phyloP scores from a whole-genome alignment of 2,888 invertebrate genomes.

The Synergus umbraculus region DNA sequence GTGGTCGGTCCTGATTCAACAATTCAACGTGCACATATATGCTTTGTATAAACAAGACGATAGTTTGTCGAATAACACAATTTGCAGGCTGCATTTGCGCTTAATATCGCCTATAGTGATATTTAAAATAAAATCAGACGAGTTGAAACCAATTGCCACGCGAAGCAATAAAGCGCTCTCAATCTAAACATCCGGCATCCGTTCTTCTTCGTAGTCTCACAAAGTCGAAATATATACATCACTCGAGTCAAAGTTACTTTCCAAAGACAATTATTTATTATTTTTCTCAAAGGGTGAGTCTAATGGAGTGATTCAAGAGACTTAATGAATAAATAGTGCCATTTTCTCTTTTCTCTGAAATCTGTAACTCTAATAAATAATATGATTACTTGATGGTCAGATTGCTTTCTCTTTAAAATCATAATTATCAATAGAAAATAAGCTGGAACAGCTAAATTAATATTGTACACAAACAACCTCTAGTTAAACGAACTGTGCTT shows the following conservation, averaged over 20 bases:
- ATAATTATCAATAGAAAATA: too few species aligned
- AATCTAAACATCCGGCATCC: conserved; percentile 40
- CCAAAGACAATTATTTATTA: conserved; percentile 35
- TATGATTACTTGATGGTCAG: too few species aligned
- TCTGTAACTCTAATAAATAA: too few species aligned
- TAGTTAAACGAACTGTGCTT: too few species aligned
- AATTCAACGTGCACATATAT: not conserved
- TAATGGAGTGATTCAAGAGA: conserved; percentile 22
- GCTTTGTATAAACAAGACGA: conserved; percentile 15
- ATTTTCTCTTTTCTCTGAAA: not conserved
- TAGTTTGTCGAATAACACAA: conserved; percentile 15
- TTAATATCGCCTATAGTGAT: conserved; percentile 20
- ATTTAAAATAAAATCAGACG: conserved; percentile 22
- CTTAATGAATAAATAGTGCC: conserved; percentile 28
- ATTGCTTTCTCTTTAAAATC: too few species aligned
- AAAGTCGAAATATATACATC: conserved; percentile 22
- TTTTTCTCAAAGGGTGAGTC: conserved; percentile 20
- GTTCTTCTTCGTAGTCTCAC: conserved; percentile 34
- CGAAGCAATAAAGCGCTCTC: conserved; percentile 30
- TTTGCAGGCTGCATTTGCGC: conserved; percentile 19
- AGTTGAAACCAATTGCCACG: conserved; percentile 17
- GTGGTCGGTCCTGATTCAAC: conserved; percentile 25
- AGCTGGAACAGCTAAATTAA: too few species aligned
- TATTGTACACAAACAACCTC: too few species aligned
- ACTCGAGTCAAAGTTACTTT: conserved; percentile 34